Conservation (phyloP, 2,113 vertebrate genomes). For the Pangasianodon hypophthalmus region DNA sequence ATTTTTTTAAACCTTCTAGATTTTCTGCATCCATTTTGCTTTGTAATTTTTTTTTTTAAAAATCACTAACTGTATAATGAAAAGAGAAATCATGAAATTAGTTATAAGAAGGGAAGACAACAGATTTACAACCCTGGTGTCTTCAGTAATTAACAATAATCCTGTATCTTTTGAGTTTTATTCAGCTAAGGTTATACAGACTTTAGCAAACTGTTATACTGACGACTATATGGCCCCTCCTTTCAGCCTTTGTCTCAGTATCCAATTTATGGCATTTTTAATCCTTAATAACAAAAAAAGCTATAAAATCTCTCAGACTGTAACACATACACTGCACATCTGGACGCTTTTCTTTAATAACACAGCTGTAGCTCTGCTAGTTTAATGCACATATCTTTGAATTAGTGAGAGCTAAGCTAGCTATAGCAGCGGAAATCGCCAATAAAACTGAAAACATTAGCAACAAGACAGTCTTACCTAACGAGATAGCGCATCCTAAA, state of each 20-base stretch:
- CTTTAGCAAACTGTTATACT: not conserved
- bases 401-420: conserved; percentile 13
- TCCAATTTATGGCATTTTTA: not conserved
- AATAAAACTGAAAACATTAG: not conserved
- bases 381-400: not conserved
- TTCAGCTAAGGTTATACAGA: not conserved
- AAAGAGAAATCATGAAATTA: not conserved
- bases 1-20: not conserved
- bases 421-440: not conserved
- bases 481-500: not conserved
- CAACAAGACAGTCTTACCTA: not conserved
- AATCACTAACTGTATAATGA: not conserved
- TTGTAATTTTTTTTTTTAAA: not conserved
- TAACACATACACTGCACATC: not conserved
- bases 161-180: not conserved
- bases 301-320: no score
- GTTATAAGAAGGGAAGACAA: not conserved
- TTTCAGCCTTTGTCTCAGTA: no score
- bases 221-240: no score
- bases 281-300: no score
- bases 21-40: not conserved
- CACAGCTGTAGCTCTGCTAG: not conserved
- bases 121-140: not conserved
- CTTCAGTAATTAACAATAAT: not conserved
- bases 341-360: not conserved